Base-by-base conservation (phyloP, 2,888 invertebrate genomes). In the Cabera pusaria region DNA sequence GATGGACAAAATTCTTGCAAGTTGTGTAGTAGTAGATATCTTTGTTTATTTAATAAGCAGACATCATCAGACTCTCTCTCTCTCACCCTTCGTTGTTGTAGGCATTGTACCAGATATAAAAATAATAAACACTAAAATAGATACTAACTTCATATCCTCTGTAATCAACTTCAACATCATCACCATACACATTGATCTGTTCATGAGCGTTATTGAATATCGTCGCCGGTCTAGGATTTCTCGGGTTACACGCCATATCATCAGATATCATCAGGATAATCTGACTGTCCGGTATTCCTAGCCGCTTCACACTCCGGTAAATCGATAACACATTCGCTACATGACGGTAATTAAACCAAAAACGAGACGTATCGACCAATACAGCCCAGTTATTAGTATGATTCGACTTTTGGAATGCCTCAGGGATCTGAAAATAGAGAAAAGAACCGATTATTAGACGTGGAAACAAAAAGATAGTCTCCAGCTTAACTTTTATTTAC, bases 371-470 rank as follows among this genome's bases (percentile, higher is more conserved):
- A 77, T 99, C 99, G 0, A 99, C 99, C 34, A 99, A 83, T 6
- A 99, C 98, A 0, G 99, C 99, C 99, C 99, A 99, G 80, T 99
- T 99, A 73, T 99, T 99, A 0, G 98, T 98, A 72, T 99, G 99
- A 12, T 92, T 92, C 0, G 92, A 92, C 68, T 92, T 91, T 25
- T 83, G 83, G 52, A 92, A 92, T 33, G 82, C 62, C 46, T 91
- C 87, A 17, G 91, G 89, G 52, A 91, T 81, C 88, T 88, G 49
- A 44, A 52, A 69, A 52, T 7, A 41, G 21, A 8, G n/a, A n/a
- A n/a, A n/a, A n/a, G n/a, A n/a, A n/a, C n/a, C n/a, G n/a, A n/a
- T n/a, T n/a, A n/a, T n/a, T n/a, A n/a, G 7, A 14, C 7, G 24
- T 24, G 14, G n/a, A 27, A 10, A 2, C 1, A 3, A 6, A 14